These are phyloP conservation scores for Drosophila mulleri DNA, from an alignment of 2,888 invertebrate species.

Conservation along the genomic window DNA sequence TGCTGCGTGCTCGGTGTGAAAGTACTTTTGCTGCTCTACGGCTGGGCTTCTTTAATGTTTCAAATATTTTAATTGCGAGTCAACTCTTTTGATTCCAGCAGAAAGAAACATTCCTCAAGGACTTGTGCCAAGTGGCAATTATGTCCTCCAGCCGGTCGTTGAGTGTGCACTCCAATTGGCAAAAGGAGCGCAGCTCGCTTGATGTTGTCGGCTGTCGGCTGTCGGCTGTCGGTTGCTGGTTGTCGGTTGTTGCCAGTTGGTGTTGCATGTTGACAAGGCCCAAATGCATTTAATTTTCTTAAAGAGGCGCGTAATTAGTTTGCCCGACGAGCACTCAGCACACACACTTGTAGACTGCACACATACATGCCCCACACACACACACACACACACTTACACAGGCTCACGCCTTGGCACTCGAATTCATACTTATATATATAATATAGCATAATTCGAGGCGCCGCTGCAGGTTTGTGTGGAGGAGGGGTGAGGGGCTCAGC, in stretches of 20 bases:
- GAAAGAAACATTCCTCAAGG: conserved; percentile 63
- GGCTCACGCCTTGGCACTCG: conserved; percentile 16
- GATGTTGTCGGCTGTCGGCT: conserved; percentile 26
- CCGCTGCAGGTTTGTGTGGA: conserved; percentile 29
- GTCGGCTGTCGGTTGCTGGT: conserved; percentile 14
- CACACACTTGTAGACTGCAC: conserved; percentile 1
- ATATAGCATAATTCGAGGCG: conserved; percentile 62
- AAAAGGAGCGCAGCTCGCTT: conserved; percentile 31
- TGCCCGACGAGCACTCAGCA: conserved; percentile 43
- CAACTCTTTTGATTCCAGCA: conserved; percentile 64
- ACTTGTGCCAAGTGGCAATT: conserved; percentile 69
- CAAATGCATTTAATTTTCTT: conserved; percentile 81
- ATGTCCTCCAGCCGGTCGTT: conserved; percentile 58
- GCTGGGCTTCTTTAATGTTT: conserved; percentile 46
- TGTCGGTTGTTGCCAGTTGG: conserved; percentile 40
- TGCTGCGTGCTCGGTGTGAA: neutral
- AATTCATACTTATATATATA: conserved; percentile 38
- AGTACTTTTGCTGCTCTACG: neutral
- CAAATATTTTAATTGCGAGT: conserved; percentile 71
- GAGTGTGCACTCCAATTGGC: conserved; percentile 62
- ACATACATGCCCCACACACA: conserved; percentile 23
- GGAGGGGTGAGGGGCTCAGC: neutral
- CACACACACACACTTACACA: conserved; percentile 7
- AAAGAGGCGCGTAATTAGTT: conserved; percentile 78
- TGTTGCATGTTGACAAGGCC: conserved; percentile 69